A percentile compares a stretch with the other conserved stretches of the same genome.
phyloP scores from a whole-genome alignment of 35 echinoderm and acorn worm species.

The Ophioderma brevispina region DNA sequence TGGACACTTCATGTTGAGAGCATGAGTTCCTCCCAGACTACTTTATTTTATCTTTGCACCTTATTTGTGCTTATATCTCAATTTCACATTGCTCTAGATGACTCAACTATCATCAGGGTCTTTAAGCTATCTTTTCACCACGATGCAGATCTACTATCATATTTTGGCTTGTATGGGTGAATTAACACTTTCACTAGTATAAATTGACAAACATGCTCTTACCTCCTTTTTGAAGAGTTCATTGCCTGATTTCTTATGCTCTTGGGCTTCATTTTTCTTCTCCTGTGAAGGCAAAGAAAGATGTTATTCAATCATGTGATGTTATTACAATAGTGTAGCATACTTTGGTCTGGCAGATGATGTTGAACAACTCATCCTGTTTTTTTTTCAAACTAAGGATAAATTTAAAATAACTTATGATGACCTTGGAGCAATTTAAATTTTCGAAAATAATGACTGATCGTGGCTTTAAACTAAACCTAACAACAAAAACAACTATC shows the following conservation, averaged over 20 bases:
- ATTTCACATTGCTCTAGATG: too few species aligned
- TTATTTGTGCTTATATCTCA: too few species aligned
- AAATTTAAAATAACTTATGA: not conserved
- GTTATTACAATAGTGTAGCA: not conserved
- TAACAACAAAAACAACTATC: too few species aligned
- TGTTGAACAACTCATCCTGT: not conserved
- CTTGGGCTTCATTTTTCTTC: slow-evolving; percentile 81
- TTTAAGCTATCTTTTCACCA: too few species aligned
- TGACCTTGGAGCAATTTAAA: not conserved
- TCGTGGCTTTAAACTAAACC: too few species aligned
- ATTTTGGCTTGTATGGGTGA: not conserved
- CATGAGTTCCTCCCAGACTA: too few species aligned
- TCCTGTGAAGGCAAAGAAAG: slow-evolving; percentile 29
- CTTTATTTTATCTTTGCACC: too few species aligned
- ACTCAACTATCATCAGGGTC: too few species aligned
- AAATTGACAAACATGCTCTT: slow-evolving; percentile 24
- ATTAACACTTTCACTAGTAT: not conserved
- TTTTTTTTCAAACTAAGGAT: not conserved
- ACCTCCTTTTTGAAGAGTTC: slow-evolving; percentile 88
- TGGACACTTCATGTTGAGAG: too few species aligned
- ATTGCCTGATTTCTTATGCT: slow-evolving; percentile 80
- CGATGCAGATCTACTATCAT: not conserved
- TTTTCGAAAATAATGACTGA: not conserved
- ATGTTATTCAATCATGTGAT: not conserved
- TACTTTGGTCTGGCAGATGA: not conserved